Evolutionary conservation across 2,113 vertebrate genomes (phyloP), one percentile per base, ranked within the genome.

Genomic region (Picathartes gymnocephalus): DNA sequence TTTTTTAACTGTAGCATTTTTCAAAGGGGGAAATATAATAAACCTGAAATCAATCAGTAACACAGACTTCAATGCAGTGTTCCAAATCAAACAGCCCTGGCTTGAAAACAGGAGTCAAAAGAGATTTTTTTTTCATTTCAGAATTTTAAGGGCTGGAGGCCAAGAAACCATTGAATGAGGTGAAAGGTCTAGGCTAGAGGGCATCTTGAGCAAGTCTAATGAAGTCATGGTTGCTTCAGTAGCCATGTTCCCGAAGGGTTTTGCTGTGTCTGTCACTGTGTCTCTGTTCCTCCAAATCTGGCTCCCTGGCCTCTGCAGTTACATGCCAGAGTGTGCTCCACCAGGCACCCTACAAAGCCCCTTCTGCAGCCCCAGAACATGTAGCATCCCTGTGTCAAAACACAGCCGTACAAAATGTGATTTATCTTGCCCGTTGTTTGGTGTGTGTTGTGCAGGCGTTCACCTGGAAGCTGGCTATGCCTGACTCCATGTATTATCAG

Each of bases 191-290:
- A 60, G 94, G 82, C 90, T 93, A 92, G 93, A 93, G 96, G 93
- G 93, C 90, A 94, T 95, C 90, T 96, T 96, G 88, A 96, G 92
- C 92, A 95, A 97, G 93, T 76, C 89, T 96, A 97, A 95, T 94
- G 94, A 96, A 96, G 96, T 96, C 90, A 88, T 19, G 88, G 95
- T 90, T 96, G 92, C 86, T 96, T 92, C 95, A 90, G 82, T 21
- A 13, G 92, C 92, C 90, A 71, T 17, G 1, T 83, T 92, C 92
- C 92, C 60, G 23, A 96, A 93, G 93, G 95, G 30, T 42, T 96
- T 92, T 84, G 60, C 95, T 61, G 10, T 92, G 77, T 88, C 92
- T 96, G 60, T 94, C 80, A 35, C 86, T 9, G 28, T 1, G 5
- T 72, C 35, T 88, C 81, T 83, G 65, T 84, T 86, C 76, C 77